Evolutionary conservation across 2,113 vertebrate species (phyloP).

Genomic region (Xiphophorus couchianus): DNA sequence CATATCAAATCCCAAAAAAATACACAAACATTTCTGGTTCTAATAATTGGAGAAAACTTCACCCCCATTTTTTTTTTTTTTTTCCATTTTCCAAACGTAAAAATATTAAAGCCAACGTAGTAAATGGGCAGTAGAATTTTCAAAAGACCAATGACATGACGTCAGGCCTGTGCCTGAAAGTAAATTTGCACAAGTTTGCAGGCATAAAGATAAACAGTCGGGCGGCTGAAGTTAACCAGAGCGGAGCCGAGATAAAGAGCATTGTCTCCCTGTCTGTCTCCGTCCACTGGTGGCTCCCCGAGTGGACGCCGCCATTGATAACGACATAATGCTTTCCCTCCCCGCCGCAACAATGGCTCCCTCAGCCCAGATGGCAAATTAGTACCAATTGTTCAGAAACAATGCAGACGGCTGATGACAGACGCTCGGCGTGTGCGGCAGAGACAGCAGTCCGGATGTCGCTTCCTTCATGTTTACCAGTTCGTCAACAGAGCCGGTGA

Average conservation of each 20-base stretch:
- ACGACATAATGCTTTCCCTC: constrained; percentile 71
- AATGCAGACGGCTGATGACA: constrained; percentile 76
- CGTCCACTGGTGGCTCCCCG: constrained; percentile 64
- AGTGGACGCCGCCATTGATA: constrained; percentile 75
- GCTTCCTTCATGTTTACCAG: constrained; percentile 51
- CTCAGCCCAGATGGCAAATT: constrained; percentile 83
- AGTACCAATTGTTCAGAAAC: constrained; percentile 81
- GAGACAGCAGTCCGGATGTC: constrained; percentile 50
- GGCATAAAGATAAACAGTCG: constrained; percentile 44
- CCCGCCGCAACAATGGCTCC: constrained; percentile 64
- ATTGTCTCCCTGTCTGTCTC: constrained; percentile 68
- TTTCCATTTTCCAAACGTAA: not conserved
- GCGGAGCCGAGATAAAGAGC: constrained; percentile 59
- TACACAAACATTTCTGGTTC: not conserved
- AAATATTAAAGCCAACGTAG: constrained; percentile 3
- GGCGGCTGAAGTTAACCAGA: constrained; percentile 53
- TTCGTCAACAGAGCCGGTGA: constrained; percentile 40
- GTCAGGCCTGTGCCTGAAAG: constrained; percentile 4
- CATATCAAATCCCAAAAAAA: not conserved
- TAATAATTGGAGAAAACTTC: not conserved
- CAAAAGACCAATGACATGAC: constrained; percentile 1
- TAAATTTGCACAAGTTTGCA: constrained; percentile 12
- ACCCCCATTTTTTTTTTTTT: not conserved
- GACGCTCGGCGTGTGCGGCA: constrained; percentile 46
- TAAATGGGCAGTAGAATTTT: not conserved